Evolutionary conservation across 2,113 vertebrate genomes (phyloP).

Genomic region (Marmota monax): DNA sequence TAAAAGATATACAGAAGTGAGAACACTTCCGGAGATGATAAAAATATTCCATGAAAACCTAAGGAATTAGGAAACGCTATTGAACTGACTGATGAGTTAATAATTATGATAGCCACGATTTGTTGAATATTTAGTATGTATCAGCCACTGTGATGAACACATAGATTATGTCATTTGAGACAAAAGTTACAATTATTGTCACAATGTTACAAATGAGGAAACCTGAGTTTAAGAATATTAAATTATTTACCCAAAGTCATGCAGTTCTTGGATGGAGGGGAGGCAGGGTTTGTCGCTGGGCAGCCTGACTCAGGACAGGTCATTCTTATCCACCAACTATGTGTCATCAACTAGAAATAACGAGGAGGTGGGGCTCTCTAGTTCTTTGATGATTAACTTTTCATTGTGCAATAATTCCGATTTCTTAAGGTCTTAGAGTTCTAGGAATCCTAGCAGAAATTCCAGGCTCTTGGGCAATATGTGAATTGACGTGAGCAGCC

Average conservation of each 20-base stretch:
- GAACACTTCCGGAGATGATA: background rate
- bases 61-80: background rate
- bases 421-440: constrained; percentile 1
- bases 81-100: background rate
- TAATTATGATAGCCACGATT: background rate
- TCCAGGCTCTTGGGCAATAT: background rate
- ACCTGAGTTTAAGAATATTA: background rate
- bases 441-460: constrained; percentile 34
- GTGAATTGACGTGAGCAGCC: background rate
- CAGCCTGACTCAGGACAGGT: background rate
- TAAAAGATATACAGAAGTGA: background rate
- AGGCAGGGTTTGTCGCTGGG: background rate
- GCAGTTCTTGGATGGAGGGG: background rate
- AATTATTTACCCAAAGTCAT: background rate
- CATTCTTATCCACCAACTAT: background rate
- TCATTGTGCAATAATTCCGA: background rate
- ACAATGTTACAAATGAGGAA: constrained; percentile 17
- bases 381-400: background rate
- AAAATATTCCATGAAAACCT: background rate
- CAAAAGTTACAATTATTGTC: background rate
- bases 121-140: background rate
- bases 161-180: background rate
- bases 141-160: background rate
- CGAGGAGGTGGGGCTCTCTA: background rate
- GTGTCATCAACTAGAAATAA: background rate